Percentiles rank a stretch among this genome's conserved stretches.
These are phyloP conservation scores for Tonatia bakeri DNA, from an alignment of 2,113 vertebrate species.

Conservation along the genomic window DNA sequence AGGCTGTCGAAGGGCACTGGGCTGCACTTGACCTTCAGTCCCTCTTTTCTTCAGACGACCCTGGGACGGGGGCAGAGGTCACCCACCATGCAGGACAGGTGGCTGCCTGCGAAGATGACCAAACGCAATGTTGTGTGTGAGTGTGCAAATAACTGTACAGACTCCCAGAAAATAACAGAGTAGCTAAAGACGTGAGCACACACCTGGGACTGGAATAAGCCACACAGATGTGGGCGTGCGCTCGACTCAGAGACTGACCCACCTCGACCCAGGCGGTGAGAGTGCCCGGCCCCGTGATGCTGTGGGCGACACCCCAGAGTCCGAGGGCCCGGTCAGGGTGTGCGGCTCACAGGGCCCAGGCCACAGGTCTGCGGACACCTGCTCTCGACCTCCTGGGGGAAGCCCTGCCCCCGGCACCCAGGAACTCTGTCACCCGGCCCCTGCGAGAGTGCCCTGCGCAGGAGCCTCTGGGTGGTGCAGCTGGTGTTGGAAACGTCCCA, in stretches of 20 bases:
- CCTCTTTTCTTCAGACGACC: not conserved
- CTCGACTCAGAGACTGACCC: not conserved
- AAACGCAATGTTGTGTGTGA: not conserved
- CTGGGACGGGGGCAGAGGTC: not conserved
- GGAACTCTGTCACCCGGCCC: too few species aligned
- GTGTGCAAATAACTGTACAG: not conserved
- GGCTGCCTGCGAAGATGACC: not conserved
- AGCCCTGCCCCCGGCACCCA: not conserved
- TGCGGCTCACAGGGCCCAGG: rapidly evolving
- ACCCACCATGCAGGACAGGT: not conserved
- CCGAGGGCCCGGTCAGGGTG: not conserved
- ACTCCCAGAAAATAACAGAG: not conserved
- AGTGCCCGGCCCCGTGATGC: not conserved
- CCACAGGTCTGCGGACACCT: too few species aligned
- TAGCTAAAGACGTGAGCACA: not conserved
- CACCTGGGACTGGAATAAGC: not conserved
- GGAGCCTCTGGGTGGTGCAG: too few species aligned
- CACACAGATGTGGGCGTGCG: not conserved
- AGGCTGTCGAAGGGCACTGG: not conserved
- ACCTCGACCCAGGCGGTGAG: not conserved
- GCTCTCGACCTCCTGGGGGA: not conserved
- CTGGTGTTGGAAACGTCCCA: too few species aligned
- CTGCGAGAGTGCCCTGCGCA: rapidly evolving
- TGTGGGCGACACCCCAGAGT: not conserved
- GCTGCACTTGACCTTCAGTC: not conserved